phyloP scores from a whole-genome alignment of 2,888 invertebrate species.

The Neoscelio sp. region DNA sequence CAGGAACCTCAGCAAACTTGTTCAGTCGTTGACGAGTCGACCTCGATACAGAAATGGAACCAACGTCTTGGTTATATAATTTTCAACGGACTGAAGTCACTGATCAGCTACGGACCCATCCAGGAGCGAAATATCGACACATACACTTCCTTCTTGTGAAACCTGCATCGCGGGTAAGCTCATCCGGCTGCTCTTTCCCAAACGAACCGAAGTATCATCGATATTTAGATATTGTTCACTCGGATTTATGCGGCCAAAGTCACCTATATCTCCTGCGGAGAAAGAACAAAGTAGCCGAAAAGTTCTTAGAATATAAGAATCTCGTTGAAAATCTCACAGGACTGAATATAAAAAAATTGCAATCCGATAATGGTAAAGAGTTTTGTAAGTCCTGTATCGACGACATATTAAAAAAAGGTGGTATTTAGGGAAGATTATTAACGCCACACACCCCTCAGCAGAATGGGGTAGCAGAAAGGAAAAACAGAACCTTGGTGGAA shows the following conservation, averaged over 20 bases:
- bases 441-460: constrained; percentile 72
- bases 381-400: constrained; percentile 26
- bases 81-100: not conserved
- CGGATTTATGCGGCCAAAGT: constrained; percentile 25
- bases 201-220: not conserved
- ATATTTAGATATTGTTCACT: constrained; percentile 5
- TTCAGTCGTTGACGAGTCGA: not conserved
- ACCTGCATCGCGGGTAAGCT: constrained; percentile 18
- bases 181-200: not conserved
- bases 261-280: constrained; percentile 45
- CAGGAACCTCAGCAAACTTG: not conserved
- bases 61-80: constrained; percentile 16
- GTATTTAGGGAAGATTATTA: constrained; percentile 68
- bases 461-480: constrained; percentile 74
- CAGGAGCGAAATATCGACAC: not conserved
- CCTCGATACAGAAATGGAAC: constrained; percentile 6
- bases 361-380: constrained; percentile 53
- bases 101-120: constrained; percentile 1
- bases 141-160: constrained; percentile 7
- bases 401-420: constrained; percentile 20
- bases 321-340: constrained; percentile 54
- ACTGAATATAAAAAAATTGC: constrained; percentile 41
- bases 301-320: constrained; percentile 46
- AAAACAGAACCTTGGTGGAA: constrained; percentile 73
- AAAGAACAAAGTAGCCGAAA: constrained; percentile 43